phyloP scores from a whole-genome alignment of 2,113 vertebrate species.

The Climacteris rufus region DNA sequence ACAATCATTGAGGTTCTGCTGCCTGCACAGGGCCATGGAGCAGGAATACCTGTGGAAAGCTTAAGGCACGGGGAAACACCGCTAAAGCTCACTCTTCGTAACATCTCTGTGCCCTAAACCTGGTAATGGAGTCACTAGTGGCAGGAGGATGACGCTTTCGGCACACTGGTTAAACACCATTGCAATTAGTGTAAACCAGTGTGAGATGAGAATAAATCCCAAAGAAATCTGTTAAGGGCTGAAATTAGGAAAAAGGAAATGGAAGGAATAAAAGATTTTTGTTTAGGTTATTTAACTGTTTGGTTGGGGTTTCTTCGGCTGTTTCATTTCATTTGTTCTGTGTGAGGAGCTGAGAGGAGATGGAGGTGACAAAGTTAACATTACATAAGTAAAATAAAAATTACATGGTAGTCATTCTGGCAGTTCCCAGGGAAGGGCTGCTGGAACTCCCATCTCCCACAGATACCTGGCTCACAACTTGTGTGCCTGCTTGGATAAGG shows the following conservation, averaged over 20 bases:
- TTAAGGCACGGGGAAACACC: background rate
- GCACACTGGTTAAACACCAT: background rate
- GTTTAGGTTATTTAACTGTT: background rate
- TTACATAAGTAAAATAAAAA: background rate
- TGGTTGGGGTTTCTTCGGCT: too few relatives aligned
- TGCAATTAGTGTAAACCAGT: background rate
- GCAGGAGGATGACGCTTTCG: background rate
- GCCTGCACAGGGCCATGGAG: background rate
- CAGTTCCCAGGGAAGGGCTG: background rate
- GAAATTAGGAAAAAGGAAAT: background rate
- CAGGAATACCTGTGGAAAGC: background rate
- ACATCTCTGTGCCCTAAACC: background rate
- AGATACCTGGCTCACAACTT: background rate
- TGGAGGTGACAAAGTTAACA: background rate
- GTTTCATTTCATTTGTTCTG: background rate
- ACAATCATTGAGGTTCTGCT: constrained; percentile 4
- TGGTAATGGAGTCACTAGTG: background rate
- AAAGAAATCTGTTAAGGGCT: background rate
- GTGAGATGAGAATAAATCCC: background rate
- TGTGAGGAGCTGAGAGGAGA: background rate
- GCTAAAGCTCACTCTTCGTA: accelerated
- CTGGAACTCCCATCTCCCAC: background rate
- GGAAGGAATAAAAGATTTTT: background rate
- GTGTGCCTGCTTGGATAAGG: background rate
- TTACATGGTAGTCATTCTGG: background rate